phyloP scores from a whole-genome alignment of 2,888 invertebrate genomes.

The Xanthia togata region DNA sequence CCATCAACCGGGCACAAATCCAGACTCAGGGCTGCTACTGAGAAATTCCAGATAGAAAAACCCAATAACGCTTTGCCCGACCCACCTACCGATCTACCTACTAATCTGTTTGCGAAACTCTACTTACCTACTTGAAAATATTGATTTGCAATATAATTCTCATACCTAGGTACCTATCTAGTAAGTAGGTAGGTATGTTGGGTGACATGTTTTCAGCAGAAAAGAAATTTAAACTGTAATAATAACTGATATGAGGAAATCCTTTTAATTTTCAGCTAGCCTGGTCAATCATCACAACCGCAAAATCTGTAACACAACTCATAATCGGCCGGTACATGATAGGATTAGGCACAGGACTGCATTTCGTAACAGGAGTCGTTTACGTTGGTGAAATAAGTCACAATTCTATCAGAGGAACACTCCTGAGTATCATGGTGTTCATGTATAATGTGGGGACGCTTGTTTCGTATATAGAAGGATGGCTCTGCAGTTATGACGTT shows the following conservation, averaged over 20 bases:
- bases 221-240: background rate
- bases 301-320: conserved; percentile 69
- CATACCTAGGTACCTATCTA: no score
- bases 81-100: no score
- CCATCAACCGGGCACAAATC: no score
- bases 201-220: background rate
- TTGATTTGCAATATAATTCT: background rate
- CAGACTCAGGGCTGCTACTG: no score
- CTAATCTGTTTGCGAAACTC: background rate
- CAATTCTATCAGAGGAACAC: conserved; percentile 63
- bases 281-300: conserved; percentile 71
- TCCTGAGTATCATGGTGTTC: conserved; percentile 51
- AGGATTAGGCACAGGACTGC: conserved; percentile 82
- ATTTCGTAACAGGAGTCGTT: conserved; percentile 85
- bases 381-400: conserved; percentile 88
- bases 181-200: background rate
- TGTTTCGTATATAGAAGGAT: conserved; percentile 69
- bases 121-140: background rate
- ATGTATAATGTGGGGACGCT: conserved; percentile 68
- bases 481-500: conserved; percentile 71
- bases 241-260: background rate
- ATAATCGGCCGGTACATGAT: conserved; percentile 84
- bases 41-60: no score
- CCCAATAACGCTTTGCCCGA: no score
- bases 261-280: conserved; percentile 67